These are phyloP conservation scores for Corythornis cristatus DNA, from an alignment of 2,113 vertebrate species.

Conservation along the genomic window DNA sequence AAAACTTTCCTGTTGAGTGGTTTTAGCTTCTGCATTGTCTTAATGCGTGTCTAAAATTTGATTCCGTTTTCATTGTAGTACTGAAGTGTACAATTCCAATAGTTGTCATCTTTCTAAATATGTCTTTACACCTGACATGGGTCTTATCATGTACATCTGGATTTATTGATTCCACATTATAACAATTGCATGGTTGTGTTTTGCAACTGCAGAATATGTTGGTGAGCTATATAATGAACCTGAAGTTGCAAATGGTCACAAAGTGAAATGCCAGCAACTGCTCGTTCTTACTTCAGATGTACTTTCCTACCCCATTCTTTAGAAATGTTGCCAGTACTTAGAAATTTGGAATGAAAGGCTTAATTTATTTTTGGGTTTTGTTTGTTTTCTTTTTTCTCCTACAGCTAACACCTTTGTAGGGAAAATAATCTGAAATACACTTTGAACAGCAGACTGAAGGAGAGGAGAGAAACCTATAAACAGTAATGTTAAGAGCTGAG, in stretches of 20 bases:
- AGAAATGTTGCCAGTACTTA: neutral
- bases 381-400: neutral
- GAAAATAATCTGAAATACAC: neutral
- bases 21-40: slow-evolving; percentile 4
- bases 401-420: neutral
- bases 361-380: neutral
- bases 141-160: neutral
- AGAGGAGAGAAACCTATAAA: neutral
- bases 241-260: neutral
- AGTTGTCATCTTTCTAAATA: neutral
- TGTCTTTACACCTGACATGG: neutral
- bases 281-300: neutral
- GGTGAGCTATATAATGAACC: neutral
- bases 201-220: neutral
- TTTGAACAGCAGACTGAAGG: neutral
- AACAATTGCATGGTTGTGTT: neutral
- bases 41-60: neutral
- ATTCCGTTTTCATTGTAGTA: neutral
- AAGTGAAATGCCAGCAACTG: neutral
- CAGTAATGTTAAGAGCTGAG: neutral
- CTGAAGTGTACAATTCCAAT: neutral
- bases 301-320: neutral
- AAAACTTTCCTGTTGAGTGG: slow-evolving; percentile 27
- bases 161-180: neutral
- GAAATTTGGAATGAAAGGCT: neutral